Conservation (phyloP, 2,888 invertebrate species). For the Idaea biselata region DNA sequence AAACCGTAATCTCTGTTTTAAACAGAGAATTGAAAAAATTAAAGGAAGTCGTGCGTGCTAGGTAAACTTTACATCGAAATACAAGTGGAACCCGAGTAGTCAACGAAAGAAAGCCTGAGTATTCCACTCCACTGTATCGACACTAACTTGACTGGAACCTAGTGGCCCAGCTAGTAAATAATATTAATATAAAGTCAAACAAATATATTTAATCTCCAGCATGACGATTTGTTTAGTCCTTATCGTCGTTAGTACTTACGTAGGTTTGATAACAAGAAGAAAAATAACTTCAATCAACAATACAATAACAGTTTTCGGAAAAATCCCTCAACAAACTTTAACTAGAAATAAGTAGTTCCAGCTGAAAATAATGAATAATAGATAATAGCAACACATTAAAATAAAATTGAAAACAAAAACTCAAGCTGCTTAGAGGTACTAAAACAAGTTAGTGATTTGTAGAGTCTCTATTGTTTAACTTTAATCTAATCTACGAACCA, state of each 20-base stretch:
- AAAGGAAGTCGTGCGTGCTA: no score
- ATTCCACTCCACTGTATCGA: no score
- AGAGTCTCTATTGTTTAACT: not conserved
- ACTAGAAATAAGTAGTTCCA: not conserved
- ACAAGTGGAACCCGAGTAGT: no score
- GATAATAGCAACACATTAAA: no score
- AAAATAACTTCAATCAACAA: slow-evolving; percentile 26
- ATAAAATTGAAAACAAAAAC: no score
- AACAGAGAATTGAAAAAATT: no score
- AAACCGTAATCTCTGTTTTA: no score
- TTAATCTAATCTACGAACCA: not conserved
- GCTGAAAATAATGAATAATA: not conserved
- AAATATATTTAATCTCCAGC: slow-evolving; percentile 31
- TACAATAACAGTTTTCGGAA: slow-evolving; percentile 15
- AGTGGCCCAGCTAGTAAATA: no score
- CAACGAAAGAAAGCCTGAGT: no score
- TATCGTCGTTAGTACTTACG: slow-evolving; percentile 35
- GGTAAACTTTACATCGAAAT: no score
- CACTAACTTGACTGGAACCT: no score
- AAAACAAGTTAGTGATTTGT: not conserved
- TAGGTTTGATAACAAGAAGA: slow-evolving; percentile 33
- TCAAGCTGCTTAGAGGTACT: no score
- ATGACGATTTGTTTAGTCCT: slow-evolving; percentile 39
- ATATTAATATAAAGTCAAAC: slow-evolving; percentile 30
- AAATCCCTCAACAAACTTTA: not conserved